These are phyloP conservation scores for Eutrigla gurnardus DNA, from an alignment of 2,797 vertebrate species.

Conservation along the genomic window DNA sequence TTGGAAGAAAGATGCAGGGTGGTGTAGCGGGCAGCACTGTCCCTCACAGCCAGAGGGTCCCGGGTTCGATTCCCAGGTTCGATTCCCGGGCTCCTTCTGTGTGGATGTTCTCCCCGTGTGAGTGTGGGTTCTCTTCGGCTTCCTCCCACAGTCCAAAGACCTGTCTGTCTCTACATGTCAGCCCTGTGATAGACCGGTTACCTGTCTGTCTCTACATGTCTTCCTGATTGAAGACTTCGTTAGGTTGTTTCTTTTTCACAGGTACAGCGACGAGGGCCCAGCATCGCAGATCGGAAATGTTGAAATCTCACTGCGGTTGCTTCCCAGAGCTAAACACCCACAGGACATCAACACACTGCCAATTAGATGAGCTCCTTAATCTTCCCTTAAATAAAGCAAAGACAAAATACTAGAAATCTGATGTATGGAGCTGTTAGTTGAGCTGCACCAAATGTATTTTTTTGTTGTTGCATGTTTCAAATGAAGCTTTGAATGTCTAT, in stretches of 20 bases:
- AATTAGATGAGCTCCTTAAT: constrained; percentile 21
- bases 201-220: too few relatives aligned
- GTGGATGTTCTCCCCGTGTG: too few relatives aligned
- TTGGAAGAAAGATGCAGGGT: constrained; percentile 28
- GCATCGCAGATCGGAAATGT: constrained; percentile 15
- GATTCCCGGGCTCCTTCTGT: too few relatives aligned
- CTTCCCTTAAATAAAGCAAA: constrained; percentile 31
- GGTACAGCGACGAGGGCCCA: not conserved
- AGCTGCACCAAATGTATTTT: not conserved
- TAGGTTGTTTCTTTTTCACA: too few relatives aligned
- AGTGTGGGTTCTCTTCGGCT: too few relatives aligned
- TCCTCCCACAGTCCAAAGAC: too few relatives aligned
- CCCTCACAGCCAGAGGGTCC: too few relatives aligned
- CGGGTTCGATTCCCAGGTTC: too few relatives aligned
- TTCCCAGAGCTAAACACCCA: constrained; percentile 5
- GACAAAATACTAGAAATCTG: constrained; percentile 18
- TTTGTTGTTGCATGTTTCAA: not conserved
- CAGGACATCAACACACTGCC: constrained; percentile 12
- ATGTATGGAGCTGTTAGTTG: constrained; percentile 19
- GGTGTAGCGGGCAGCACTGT: too few relatives aligned
- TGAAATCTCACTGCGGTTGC: constrained; percentile 33
- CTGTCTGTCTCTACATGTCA: too few relatives aligned
- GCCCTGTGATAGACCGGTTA: too few relatives aligned
- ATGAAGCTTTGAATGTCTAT: not conserved
- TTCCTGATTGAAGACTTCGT: too few relatives aligned